Evolutionary conservation across 2,113 vertebrate genomes (phyloP).

Genomic region (Haemorhous mexicanus): DNA sequence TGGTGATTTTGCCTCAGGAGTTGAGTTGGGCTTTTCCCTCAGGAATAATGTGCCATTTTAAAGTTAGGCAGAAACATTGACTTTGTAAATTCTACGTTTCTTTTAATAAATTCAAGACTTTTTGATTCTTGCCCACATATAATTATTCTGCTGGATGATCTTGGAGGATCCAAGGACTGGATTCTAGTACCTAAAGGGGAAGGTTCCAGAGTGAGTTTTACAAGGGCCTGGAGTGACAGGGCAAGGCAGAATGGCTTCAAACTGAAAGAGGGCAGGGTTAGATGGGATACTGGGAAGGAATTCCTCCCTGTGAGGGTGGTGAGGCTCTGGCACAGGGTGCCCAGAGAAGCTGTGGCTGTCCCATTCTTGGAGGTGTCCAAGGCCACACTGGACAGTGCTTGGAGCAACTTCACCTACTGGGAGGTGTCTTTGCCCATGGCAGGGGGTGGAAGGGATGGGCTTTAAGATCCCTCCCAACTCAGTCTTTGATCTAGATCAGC

Average conservation of each 20-base stretch:
- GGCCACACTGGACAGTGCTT: no score
- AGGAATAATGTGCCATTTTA: not conserved
- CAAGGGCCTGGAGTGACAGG: not conserved
- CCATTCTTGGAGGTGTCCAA: not conserved
- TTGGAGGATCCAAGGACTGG: not conserved
- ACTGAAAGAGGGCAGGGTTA: not conserved
- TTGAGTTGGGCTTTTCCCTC: not conserved
- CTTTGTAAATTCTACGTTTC: not conserved
- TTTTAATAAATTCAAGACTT: not conserved
- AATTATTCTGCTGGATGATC: not conserved
- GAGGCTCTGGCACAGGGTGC: not conserved
- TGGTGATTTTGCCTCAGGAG: not conserved
- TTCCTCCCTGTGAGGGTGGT: fast-evolving
- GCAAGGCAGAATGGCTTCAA: not conserved
- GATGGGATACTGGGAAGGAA: not conserved
- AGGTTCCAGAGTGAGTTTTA: not conserved
- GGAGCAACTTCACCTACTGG: fast-evolving
- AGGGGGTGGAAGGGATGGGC: not conserved
- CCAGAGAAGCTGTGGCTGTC: not conserved
- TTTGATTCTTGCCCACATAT: not conserved
- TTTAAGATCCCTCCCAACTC: not conserved
- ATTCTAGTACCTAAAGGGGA: not conserved
- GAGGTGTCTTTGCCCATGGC: not conserved
- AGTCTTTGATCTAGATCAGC: not conserved
- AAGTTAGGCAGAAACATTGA: not conserved